Percentiles rank a stretch among this genome's conserved stretches.
Evolutionary conservation across 2,888 invertebrate genomes (phyloP).

Genomic region (Dasypolia templi): DNA sequence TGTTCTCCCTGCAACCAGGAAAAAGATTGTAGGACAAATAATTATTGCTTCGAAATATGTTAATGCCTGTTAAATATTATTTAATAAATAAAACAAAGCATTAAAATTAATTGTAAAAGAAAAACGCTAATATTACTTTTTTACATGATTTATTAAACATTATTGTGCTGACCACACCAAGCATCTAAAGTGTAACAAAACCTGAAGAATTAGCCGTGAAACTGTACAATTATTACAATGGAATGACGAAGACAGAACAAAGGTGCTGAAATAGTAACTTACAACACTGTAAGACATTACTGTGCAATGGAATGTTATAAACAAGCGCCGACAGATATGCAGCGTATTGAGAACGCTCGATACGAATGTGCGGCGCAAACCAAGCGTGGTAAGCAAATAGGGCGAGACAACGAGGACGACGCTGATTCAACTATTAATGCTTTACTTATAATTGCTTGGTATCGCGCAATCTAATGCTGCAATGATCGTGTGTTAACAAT

Average conservation of each 20-base stretch:
- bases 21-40: constrained; percentile 9
- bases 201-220: constrained; percentile 45
- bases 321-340: constrained; percentile 69
- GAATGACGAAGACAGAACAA: constrained; percentile 59
- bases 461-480: constrained; percentile 54
- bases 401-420: constrained; percentile 78
- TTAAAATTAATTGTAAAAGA: constrained; percentile 29
- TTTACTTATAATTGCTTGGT: constrained; percentile 65
- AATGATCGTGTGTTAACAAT: constrained; percentile 12
- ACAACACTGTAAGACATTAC: constrained; percentile 61
- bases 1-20: constrained; percentile 67
- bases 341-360: constrained; percentile 70
- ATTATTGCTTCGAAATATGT: constrained; percentile 6
- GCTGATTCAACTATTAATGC: constrained; percentile 78
- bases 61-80: constrained; percentile 42
- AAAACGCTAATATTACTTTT: constrained; percentile 1
- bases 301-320: constrained; percentile 71
- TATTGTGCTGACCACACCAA: constrained; percentile 74
- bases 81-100: constrained; percentile 45
- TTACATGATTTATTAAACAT: constrained; percentile 43
- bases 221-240: constrained; percentile 50
- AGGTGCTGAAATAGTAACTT: constrained; percentile 75
- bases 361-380: constrained; percentile 72
- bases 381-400: constrained; percentile 86
- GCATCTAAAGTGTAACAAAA: constrained; percentile 65